phyloP scores from a whole-genome alignment of 2,113 vertebrate species.

The Tinamus guttatus region DNA sequence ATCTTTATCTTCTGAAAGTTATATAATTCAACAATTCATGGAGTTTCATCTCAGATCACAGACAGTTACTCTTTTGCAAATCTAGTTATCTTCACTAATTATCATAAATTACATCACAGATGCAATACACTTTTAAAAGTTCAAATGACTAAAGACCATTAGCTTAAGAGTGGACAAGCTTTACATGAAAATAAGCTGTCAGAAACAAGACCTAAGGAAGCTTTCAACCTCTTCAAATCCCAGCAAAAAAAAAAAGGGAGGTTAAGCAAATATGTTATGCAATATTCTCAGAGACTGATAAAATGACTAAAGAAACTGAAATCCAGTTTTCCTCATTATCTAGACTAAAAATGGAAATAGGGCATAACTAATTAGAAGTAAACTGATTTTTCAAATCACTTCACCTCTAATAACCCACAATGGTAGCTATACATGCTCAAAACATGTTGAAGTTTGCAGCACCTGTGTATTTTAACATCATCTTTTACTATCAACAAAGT shows the following conservation, averaged over 20 bases:
- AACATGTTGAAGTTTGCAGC: background rate
- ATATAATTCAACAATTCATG: accelerated
- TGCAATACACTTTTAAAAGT: background rate
- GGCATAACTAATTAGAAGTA: constrained; percentile 30
- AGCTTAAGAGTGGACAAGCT: background rate
- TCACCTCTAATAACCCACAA: constrained; percentile 20
- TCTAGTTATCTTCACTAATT: background rate
- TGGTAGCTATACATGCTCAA: background rate
- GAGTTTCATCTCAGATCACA: background rate
- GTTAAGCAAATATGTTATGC: background rate
- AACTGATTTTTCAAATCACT: constrained; percentile 56
- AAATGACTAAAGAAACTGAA: background rate
- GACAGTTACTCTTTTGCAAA: background rate
- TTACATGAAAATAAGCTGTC: background rate
- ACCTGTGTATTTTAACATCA: background rate
- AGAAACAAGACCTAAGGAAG: background rate
- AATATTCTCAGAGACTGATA: background rate
- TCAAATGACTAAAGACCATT: background rate
- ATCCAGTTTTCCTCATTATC: constrained; percentile 29
- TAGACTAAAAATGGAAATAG: constrained; percentile 33
- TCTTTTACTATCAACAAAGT: background rate
- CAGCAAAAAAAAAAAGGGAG: background rate
- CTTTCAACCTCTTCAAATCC: background rate
- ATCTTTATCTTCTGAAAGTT: background rate
- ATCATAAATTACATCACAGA: background rate